These are phyloP conservation scores for Hyles lineata DNA, from an alignment of 2,888 invertebrate genomes.

Conservation along the genomic window DNA sequence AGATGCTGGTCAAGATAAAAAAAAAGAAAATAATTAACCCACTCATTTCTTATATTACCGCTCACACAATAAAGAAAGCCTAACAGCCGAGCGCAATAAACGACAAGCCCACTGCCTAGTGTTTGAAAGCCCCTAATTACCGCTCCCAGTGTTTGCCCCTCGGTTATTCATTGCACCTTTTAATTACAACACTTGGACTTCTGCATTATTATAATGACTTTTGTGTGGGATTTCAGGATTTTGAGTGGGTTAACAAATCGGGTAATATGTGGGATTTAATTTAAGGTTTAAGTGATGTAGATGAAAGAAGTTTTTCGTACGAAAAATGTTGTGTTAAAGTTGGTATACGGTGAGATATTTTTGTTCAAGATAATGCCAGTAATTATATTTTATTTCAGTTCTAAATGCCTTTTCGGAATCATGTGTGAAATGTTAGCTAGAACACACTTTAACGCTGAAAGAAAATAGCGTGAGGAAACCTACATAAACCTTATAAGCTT, in stretches of 20 bases:
- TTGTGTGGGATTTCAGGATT: background rate
- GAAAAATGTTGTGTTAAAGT: no score
- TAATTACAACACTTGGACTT: background rate
- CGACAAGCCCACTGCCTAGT: background rate
- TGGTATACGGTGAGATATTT: no score
- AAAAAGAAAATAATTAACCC: background rate
- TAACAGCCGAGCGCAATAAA: background rate
- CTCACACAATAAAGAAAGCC: background rate
- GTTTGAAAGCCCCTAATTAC: background rate
- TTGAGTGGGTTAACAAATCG: background rate
- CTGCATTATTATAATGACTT: background rate
- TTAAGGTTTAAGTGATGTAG: background rate
- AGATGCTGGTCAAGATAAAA: no score
- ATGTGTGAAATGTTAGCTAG: no score
- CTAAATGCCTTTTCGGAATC: no score
- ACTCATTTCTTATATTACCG: background rate
- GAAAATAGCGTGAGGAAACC: no score
- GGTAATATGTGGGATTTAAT: no score
- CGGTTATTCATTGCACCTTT: constrained; percentile 3
- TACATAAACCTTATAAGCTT: no score
- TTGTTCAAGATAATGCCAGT: no score
- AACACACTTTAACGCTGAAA: no score
- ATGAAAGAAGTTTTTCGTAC: background rate
- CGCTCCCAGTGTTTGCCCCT: background rate
- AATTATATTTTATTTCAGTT: no score